Conservation (phyloP, 1,140 invertebrate genomes). For the Drosophila rhopaloa region DNA sequence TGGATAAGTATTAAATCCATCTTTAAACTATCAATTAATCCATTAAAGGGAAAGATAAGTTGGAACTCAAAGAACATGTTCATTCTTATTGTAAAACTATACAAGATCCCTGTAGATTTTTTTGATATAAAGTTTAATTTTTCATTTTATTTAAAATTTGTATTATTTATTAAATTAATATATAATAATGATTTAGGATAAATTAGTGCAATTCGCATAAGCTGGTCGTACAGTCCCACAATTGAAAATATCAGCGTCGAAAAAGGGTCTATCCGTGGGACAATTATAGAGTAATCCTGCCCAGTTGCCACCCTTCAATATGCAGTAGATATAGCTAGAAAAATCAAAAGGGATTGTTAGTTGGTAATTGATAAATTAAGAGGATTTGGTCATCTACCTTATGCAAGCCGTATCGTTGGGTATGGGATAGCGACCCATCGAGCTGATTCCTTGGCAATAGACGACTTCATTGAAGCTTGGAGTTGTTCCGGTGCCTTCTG, state of each 20-base stretch:
- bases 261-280: slow-evolving; percentile 30
- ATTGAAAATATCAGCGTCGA: slow-evolving; percentile 14
- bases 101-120: too few species aligned
- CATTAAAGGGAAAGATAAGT: too few species aligned
- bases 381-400: slow-evolving; percentile 29
- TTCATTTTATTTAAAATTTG: background rate
- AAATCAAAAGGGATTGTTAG: background rate
- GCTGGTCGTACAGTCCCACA: slow-evolving; percentile 46
- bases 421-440: slow-evolving; percentile 53
- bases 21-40: too few species aligned
- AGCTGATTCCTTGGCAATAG: slow-evolving; percentile 16
- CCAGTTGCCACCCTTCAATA: slow-evolving; percentile 15
- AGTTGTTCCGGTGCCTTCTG: background rate
- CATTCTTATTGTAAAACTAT: background rate
- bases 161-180: slow-evolving; percentile 1
- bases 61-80: too few species aligned
- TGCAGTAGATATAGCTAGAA: slow-evolving; percentile 64
- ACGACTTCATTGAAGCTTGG: slow-evolving; percentile 7
- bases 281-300: slow-evolving; percentile 23
- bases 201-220: slow-evolving; percentile 35
- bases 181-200: background rate
- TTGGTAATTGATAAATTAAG: fast-evolving
- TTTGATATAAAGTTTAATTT: background rate
- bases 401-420: slow-evolving; percentile 66
- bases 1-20: background rate